phyloP scores from a whole-genome alignment of 1,140 invertebrate species.

The Zaprionus camerounensis region DNA sequence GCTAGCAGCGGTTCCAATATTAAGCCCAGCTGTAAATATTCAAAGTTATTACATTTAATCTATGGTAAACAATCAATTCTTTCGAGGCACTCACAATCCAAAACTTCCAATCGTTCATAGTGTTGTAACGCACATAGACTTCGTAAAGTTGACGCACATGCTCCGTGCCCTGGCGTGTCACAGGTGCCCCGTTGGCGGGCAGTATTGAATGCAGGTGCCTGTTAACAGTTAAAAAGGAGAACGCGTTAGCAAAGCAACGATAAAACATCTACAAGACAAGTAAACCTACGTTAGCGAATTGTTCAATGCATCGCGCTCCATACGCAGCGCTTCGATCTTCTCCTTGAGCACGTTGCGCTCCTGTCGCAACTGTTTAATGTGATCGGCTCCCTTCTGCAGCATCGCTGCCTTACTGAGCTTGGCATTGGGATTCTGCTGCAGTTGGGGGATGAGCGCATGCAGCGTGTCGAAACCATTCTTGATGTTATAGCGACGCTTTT shows the following conservation, averaged over 20 bases:
- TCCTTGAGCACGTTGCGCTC: constrained; percentile 95
- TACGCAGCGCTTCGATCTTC: constrained; percentile 93
- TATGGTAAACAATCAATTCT: not conserved
- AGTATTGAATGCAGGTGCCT: constrained; percentile 97
- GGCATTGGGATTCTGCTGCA: constrained; percentile 94
- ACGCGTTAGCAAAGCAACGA: not conserved
- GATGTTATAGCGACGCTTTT: constrained; percentile 98
- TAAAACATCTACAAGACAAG: not conserved
- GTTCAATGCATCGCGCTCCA: constrained; percentile 96
- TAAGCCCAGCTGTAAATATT: constrained; percentile 91
- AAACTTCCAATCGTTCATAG: constrained; percentile 98
- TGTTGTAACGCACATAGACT: constrained; percentile 93
- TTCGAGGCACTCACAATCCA: constrained; percentile 91
- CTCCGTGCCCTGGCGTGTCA: constrained; percentile 94
- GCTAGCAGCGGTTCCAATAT: constrained; percentile 94
- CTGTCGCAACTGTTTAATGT: constrained; percentile 94
- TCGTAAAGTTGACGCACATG: constrained; percentile 98
- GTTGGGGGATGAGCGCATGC: constrained; percentile 95
- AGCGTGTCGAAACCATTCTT: constrained; percentile 98
- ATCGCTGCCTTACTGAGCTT: constrained; percentile 98
- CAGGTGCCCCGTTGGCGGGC: constrained; percentile 97
- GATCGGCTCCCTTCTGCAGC: constrained; percentile 98
- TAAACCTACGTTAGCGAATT: constrained; percentile 89
- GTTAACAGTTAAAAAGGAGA: not conserved
- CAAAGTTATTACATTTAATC: not conserved